Percentiles rank a stretch among this genome's conserved stretches.
Evolutionary conservation across 1,140 invertebrate species (phyloP).

Genomic region (Lepidurus packardi): DNA sequence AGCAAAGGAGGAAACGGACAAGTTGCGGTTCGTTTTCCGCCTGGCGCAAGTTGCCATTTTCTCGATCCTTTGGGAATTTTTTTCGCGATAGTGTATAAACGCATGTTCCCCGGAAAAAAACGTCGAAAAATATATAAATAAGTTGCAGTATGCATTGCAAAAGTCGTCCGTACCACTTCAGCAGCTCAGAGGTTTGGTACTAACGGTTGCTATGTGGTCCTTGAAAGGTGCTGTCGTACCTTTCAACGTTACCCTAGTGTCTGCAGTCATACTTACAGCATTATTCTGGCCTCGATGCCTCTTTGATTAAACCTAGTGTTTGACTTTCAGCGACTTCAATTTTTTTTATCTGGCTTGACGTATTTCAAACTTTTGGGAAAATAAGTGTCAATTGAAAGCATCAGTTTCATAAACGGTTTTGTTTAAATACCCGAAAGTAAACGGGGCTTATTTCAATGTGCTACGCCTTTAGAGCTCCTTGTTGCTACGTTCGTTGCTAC

Average conservation of each 20-base stretch:
- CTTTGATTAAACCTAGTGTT: neutral
- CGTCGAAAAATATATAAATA: neutral
- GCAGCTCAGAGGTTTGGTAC: neutral
- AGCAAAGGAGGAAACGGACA: neutral
- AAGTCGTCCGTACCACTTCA: neutral
- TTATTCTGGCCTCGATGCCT: neutral
- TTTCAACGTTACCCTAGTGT: neutral
- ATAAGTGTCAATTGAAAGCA: neutral
- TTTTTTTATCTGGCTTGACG: neutral
- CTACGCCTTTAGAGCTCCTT: neutral
- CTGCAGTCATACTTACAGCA: neutral
- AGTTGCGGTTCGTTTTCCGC: neutral
- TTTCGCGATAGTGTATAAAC: neutral
- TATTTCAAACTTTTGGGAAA: neutral
- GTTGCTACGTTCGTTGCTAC: conserved; percentile 9
- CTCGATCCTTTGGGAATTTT: neutral
- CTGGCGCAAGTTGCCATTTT: neutral
- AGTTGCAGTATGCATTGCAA: neutral
- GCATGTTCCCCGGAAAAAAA: neutral
- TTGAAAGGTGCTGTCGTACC: neutral
- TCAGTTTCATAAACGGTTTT: neutral
- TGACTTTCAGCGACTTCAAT: neutral
- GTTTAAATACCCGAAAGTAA: neutral
- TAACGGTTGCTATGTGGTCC: neutral
- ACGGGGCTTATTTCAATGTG: neutral